phyloP scores from a whole-genome alignment of 2,888 invertebrate genomes.

The Sphaeridia pumilis region DNA sequence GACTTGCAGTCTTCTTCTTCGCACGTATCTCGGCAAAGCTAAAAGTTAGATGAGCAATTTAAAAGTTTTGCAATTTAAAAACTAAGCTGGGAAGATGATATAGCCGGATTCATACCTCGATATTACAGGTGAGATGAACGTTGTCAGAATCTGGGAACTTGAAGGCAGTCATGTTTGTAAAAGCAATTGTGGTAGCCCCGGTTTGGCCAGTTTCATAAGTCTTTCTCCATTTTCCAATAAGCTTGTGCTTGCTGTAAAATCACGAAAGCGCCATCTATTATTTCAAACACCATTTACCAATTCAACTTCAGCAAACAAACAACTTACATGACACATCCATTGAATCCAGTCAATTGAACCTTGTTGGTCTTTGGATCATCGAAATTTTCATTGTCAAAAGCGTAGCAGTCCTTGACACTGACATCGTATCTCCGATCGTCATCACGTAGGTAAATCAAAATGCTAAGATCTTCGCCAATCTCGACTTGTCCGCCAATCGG shows the following conservation, averaged over 20 bases:
- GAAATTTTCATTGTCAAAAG: conserved; percentile 54
- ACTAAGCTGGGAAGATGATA: too few species aligned
- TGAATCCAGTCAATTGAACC: conserved; percentile 53
- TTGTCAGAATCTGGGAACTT: conserved; percentile 61
- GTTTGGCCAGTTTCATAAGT: conserved; percentile 48
- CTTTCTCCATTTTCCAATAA: conserved; percentile 54
- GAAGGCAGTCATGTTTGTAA: conserved; percentile 58
- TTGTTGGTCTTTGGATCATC: conserved; percentile 48
- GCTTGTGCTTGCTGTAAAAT: conserved; percentile 50
- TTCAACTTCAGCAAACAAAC: not conserved
- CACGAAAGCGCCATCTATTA: too few species aligned
- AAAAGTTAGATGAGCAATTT: too few species aligned
- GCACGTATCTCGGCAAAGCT: conserved; percentile 32
- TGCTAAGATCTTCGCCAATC: conserved; percentile 57
- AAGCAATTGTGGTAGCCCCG: conserved; percentile 53
- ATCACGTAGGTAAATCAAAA: conserved; percentile 58
- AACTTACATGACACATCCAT: conserved; percentile 53
- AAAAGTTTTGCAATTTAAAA: too few species aligned
- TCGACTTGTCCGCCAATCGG: conserved; percentile 52
- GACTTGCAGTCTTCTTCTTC: conserved; percentile 19
- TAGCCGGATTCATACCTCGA: too few species aligned
- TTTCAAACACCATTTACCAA: not conserved
- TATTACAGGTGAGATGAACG: conserved; percentile 60
- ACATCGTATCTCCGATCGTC: conserved; percentile 52
- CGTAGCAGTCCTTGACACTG: conserved; percentile 60